phyloP scores from a whole-genome alignment of 2,888 invertebrate genomes.

The Laspeyria flexula region DNA sequence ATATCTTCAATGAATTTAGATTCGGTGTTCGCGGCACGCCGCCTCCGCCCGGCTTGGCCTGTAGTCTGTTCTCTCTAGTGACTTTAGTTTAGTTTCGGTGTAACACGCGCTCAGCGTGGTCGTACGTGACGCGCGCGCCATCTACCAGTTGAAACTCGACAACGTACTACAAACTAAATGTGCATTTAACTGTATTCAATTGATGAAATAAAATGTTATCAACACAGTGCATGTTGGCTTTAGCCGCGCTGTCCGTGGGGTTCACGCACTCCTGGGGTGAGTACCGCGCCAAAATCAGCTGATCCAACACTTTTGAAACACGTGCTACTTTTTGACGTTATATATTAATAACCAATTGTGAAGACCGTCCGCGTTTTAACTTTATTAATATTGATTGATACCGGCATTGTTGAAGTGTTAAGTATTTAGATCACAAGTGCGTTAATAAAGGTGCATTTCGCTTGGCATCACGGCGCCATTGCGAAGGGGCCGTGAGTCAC shows the following conservation, averaged over 20 bases:
- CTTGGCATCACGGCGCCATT: conserved; percentile 83
- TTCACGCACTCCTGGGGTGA: conserved; percentile 75
- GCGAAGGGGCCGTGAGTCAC: conserved; percentile 78
- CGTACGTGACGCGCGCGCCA: conserved; percentile 65
- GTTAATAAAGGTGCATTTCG: conserved; percentile 81
- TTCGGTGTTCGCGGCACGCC: conserved; percentile 54
- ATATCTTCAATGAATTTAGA: conserved; percentile 70
- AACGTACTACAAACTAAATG: conserved; percentile 60
- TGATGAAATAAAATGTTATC: conserved; percentile 80
- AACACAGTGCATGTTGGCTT: conserved; percentile 65
- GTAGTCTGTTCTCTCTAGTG: conserved; percentile 8
- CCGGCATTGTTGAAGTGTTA: conserved; percentile 16
- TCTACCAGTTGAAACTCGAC: conserved; percentile 72
- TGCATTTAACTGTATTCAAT: conserved; percentile 67
- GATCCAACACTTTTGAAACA: conserved; percentile 63
- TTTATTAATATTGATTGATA: conserved; percentile 17
- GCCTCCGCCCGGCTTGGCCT: conserved; percentile 47
- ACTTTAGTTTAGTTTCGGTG: conserved; percentile 69
- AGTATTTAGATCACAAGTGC: conserved; percentile 42
- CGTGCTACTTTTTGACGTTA: conserved; percentile 75
- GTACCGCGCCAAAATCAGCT: conserved; percentile 75
- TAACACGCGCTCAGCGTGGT: conserved; percentile 66
- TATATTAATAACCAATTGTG: conserved; percentile 61
- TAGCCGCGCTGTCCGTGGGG: conserved; percentile 61
- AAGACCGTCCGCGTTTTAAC: conserved; percentile 8